These are phyloP conservation scores for Gorsachius goisagi DNA, from an alignment of 2,113 vertebrate species.

Conservation along the genomic window DNA sequence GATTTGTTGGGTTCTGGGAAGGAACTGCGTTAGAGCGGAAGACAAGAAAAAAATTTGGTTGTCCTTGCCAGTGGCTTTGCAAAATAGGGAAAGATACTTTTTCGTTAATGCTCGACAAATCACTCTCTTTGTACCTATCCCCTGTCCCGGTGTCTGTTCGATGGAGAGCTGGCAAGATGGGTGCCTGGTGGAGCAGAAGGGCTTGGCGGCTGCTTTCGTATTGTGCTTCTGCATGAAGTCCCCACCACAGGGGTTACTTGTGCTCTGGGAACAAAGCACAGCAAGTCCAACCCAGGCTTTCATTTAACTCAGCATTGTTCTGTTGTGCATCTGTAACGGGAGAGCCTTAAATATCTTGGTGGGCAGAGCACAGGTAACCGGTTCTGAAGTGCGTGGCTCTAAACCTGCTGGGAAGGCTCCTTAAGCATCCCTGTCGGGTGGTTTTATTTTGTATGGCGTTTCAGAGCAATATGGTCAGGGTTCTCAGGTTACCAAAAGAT, in stretches of 20 bases:
- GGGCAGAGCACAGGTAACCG: rapidly evolving
- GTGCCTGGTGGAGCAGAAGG: background rate
- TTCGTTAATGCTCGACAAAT: background rate
- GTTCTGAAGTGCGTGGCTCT: background rate
- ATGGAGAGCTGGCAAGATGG: background rate
- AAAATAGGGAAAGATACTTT: rapidly evolving
- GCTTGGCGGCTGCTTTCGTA: background rate
- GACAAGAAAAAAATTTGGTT: background rate
- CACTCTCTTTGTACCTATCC: too few relatives aligned
- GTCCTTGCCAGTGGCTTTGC: background rate
- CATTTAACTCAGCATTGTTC: rapidly evolving
- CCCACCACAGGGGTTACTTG: background rate
- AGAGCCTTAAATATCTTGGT: rapidly evolving
- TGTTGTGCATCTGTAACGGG: background rate
- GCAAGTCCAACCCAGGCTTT: background rate
- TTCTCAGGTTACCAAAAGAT: background rate
- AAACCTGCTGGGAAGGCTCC: rapidly evolving
- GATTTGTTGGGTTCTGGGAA: background rate
- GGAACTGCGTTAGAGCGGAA: background rate
- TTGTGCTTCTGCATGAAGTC: background rate
- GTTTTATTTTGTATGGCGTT: rapidly evolving
- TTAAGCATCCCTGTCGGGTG: too few relatives aligned
- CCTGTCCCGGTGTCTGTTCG: rapidly evolving
- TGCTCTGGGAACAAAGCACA: background rate
- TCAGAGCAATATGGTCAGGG: background rate